A percentile compares a stretch with the other conserved stretches of the same genome.
Conservation (phyloP, 2,888 invertebrate genomes). For the Melikaiella ostensackeni region DNA sequence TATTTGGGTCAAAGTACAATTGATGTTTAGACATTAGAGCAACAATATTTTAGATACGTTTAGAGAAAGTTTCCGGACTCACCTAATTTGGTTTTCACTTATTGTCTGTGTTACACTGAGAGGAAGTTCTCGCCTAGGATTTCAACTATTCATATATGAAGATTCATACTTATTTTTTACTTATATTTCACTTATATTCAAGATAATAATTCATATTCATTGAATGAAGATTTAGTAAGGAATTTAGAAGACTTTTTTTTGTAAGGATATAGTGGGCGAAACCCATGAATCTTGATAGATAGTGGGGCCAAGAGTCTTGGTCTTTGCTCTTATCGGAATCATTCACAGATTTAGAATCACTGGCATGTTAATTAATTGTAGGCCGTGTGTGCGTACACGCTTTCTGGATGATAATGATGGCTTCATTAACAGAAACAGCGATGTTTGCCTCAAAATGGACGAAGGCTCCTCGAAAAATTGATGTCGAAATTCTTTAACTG, state of each 20-base stretch:
- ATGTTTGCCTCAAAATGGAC: not conserved
- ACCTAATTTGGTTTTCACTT: not conserved
- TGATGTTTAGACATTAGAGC: not conserved
- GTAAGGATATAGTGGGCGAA: constrained; percentile 20
- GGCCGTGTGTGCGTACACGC: constrained; percentile 35
- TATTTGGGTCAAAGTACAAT: not conserved
- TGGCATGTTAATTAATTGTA: constrained; percentile 12
- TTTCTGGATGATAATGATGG: constrained; percentile 5
- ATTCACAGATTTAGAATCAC: constrained; percentile 56
- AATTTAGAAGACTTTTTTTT: constrained; percentile 13
- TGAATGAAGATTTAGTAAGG: not conserved
- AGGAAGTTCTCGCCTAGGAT: constrained; percentile 2
- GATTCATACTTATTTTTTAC: not conserved
- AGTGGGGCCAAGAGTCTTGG: constrained; percentile 63
- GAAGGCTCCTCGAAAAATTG: not conserved
- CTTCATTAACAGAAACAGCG: constrained; percentile 11
- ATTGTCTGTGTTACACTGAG: not conserved
- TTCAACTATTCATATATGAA: not conserved
- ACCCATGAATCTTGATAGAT: constrained; percentile 44
- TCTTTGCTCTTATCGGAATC: constrained; percentile 62
- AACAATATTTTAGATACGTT: not conserved
- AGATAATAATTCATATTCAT: not conserved
- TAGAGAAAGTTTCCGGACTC: not conserved
- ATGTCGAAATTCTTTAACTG: not conserved
- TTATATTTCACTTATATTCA: not conserved